Conservation (phyloP, 2,797 vertebrate genomes). For the Macrochelys suwanniensis region DNA sequence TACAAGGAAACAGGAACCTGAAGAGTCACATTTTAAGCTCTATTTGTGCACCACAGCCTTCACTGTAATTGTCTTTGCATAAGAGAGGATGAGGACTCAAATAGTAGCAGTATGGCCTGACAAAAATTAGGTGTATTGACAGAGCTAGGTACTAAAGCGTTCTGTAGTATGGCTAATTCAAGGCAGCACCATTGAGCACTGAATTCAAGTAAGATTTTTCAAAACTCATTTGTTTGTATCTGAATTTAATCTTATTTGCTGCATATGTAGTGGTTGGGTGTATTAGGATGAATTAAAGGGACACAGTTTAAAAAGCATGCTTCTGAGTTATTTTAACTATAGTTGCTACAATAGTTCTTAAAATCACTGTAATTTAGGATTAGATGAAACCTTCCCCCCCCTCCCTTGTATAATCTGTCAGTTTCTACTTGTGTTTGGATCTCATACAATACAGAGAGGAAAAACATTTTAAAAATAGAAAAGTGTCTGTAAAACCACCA, state of each 20-base stretch:
- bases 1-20: background rate
- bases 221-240: background rate
- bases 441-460: background rate
- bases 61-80: background rate
- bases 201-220: background rate
- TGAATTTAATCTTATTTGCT: background rate
- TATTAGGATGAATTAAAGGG: background rate
- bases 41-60: background rate
- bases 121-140: background rate
- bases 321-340: background rate
- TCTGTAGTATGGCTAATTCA: background rate
- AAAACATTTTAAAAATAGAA: constrained; percentile 31
- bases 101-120: background rate
- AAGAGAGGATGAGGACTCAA: background rate
- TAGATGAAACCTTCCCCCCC: background rate
- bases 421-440: constrained; percentile 1
- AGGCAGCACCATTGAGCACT: background rate
- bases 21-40: background rate
- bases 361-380: background rate
- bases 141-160: background rate
- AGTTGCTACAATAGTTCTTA: background rate
- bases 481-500: background rate
- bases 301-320: background rate
- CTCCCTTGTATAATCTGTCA: background rate
- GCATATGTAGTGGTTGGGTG: background rate